A percentile compares a stretch with the other conserved stretches of the same genome.
Evolutionary conservation across 2,113 vertebrate species (phyloP).

Genomic region (Ciconia maguari): DNA sequence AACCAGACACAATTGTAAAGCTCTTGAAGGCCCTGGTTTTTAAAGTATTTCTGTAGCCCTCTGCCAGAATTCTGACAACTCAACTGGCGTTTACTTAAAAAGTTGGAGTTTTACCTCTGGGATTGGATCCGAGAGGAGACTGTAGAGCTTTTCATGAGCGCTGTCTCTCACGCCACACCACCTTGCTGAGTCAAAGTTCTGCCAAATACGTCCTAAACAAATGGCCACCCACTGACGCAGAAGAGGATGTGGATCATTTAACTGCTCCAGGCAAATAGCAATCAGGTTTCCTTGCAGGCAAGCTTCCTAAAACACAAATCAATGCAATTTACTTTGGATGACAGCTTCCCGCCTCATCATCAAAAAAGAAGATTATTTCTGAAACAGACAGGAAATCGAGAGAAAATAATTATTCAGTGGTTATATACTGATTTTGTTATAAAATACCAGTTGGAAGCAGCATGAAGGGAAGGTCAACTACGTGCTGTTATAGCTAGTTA

Average conservation of each 20-base stretch:
- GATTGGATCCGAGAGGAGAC: constrained; percentile 91
- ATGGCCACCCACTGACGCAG: constrained; percentile 98
- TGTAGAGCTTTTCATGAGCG: constrained; percentile 97
- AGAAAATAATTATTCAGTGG: not conserved
- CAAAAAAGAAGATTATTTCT: not conserved
- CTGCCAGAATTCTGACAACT: not conserved
- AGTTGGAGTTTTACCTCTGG: constrained; percentile 82
- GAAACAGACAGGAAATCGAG: not conserved
- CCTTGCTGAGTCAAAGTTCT: constrained; percentile 95
- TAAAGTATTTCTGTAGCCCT: not conserved
- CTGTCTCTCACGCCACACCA: constrained; percentile 98
- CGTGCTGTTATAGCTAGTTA: not conserved
- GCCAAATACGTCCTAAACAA: constrained; percentile 96
- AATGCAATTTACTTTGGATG: not conserved
- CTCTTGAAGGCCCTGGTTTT: not conserved
- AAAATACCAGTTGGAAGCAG: not conserved
- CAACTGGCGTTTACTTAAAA: rapidly evolving
- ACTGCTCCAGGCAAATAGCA: constrained; percentile 96
- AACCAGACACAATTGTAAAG: not conserved
- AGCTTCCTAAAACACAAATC: constrained; percentile 82
- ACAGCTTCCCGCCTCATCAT: not conserved
- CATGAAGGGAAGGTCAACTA: not conserved
- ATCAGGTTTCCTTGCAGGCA: constrained; percentile 97
- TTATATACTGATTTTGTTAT: not conserved
- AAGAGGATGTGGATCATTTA: constrained; percentile 92